Evolutionary conservation across 2,888 invertebrate genomes (phyloP).

Genomic region (Tineola bisselliella): DNA sequence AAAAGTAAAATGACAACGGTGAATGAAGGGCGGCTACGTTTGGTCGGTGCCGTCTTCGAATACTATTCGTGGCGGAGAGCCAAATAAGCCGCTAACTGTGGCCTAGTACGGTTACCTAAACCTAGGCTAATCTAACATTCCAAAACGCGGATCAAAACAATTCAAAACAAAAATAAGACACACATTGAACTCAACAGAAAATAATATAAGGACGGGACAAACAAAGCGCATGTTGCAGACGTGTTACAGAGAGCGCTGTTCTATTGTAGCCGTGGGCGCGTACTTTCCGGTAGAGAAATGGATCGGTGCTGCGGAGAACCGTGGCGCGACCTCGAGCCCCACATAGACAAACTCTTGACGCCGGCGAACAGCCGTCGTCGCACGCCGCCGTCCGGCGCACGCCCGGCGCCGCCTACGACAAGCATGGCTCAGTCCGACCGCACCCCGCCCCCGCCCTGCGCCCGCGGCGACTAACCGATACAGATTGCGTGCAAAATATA

Average conservation of each 20-base stretch:
- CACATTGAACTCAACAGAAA: slow-evolving; percentile 56
- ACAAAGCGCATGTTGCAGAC: slow-evolving; percentile 45
- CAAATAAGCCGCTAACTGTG: not conserved
- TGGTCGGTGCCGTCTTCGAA: not conserved
- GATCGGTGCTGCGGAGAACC: slow-evolving; percentile 81
- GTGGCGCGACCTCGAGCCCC: slow-evolving; percentile 74
- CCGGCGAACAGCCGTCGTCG: slow-evolving; percentile 82
- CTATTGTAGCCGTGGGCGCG: slow-evolving; percentile 60
- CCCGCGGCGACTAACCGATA: slow-evolving; percentile 49
- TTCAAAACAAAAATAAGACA: slow-evolving; percentile 40
- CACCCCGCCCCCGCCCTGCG: slow-evolving; percentile 36
- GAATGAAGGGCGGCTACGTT: not conserved
- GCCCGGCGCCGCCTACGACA: slow-evolving; percentile 56
- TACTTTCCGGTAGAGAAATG: slow-evolving; percentile 89
- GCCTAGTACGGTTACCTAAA: not conserved
- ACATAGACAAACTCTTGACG: slow-evolving; percentile 81
- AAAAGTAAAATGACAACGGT: not conserved
- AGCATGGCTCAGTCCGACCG: slow-evolving; percentile 58
- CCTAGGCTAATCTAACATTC: slow-evolving; percentile 50
- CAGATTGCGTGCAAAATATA: slow-evolving; percentile 50
- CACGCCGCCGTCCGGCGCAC: slow-evolving; percentile 69
- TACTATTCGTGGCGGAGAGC: not conserved
- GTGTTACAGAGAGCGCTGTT: slow-evolving; percentile 52
- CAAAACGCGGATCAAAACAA: slow-evolving; percentile 48
- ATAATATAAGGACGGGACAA: slow-evolving; percentile 52